These are phyloP conservation scores for Ibycter americanus DNA, from an alignment of 2,797 vertebrate species.

Conservation along the genomic window DNA sequence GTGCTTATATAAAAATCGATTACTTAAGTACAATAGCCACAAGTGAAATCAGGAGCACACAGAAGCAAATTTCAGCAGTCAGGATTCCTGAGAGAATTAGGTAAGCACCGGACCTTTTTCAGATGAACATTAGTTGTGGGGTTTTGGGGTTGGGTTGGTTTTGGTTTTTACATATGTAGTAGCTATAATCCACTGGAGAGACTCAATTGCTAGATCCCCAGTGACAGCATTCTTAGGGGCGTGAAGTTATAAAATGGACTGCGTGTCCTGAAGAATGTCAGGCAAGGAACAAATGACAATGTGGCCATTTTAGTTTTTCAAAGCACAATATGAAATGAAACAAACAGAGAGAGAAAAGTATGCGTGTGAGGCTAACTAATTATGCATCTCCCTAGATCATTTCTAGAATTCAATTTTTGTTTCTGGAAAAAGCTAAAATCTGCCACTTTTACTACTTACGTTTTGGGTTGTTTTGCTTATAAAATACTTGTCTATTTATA, in stretches of 20 bases:
- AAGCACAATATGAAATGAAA: neutral
- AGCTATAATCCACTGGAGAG: neutral
- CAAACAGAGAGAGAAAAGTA: neutral
- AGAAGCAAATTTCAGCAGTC: neutral
- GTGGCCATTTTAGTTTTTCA: neutral
- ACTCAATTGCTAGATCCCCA: neutral
- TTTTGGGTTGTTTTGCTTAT: neutral
- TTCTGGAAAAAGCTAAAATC: neutral
- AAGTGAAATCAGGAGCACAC: neutral
- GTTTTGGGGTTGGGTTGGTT: neutral
- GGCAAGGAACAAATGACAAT: neutral
- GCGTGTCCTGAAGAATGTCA: neutral
- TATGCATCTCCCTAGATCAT: neutral
- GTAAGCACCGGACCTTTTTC: neutral
- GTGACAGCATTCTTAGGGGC: neutral
- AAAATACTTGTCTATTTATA: neutral
- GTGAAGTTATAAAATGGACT: neutral
- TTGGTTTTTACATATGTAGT: neutral
- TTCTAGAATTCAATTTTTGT: neutral
- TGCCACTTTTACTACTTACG: neutral
- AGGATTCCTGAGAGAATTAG: neutral
- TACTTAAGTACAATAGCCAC: neutral
- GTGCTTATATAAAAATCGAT: neutral
- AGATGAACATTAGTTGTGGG: neutral
- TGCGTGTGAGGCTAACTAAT: neutral